phyloP scores from a whole-genome alignment of 2,888 invertebrate species.

The Cheilosia vernalis region DNA sequence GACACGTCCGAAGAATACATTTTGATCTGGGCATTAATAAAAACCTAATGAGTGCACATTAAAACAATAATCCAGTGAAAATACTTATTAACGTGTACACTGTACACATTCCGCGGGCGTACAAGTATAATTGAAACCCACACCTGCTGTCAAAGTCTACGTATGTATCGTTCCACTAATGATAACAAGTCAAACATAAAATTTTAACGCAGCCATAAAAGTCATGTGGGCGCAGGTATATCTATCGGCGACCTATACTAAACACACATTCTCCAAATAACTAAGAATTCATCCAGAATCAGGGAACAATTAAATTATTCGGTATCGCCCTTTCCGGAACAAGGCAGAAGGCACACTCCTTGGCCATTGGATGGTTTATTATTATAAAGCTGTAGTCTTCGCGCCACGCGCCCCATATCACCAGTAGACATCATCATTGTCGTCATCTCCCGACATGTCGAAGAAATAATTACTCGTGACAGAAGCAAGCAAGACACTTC shows the following conservation, averaged over 20 bases:
- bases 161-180: conserved; percentile 56
- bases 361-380: conserved; percentile 56
- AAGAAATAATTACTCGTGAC: conserved; percentile 74
- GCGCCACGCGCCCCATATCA: conserved; percentile 69
- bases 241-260: conserved; percentile 12
- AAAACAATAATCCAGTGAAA: conserved; percentile 50
- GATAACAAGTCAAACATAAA: conserved; percentile 71
- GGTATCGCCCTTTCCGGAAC: conserved; percentile 43
- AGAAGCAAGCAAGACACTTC: conserved; percentile 68
- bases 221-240: conserved; percentile 56
- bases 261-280: conserved; percentile 40
- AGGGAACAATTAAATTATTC: conserved; percentile 64
- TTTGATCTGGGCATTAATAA: conserved; percentile 10
- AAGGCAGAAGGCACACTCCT: not conserved
- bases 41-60: conserved; percentile 23
- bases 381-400: conserved; percentile 61
- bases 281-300: conserved; percentile 40
- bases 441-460: conserved; percentile 69
- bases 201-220: conserved; percentile 65
- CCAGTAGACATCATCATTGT: conserved; percentile 71
- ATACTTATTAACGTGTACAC: conserved; percentile 33
- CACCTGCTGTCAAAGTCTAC: conserved; percentile 61
- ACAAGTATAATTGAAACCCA: conserved; percentile 41
- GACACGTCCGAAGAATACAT: not conserved
- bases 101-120: conserved; percentile 2